Evolutionary conservation across 2,797 vertebrate genomes (phyloP).

Genomic region (Streptopelia turtur): DNA sequence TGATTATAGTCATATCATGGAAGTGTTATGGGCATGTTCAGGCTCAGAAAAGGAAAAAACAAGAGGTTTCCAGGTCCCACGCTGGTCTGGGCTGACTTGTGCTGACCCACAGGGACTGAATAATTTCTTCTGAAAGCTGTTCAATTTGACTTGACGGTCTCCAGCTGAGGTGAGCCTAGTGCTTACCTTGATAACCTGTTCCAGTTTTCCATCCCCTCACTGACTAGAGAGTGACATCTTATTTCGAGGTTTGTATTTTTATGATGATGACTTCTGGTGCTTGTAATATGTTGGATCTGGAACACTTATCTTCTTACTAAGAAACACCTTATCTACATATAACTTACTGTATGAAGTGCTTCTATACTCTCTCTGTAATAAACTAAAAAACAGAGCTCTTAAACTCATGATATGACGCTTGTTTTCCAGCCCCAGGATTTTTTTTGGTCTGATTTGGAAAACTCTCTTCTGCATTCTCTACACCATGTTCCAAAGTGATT

Average conservation of each 20-base stretch:
- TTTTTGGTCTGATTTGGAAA: not conserved
- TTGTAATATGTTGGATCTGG: not conserved
- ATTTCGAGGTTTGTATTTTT: not conserved
- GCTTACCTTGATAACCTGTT: not conserved
- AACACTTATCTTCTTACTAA: not conserved
- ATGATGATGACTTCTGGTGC: not conserved
- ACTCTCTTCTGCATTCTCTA: not conserved
- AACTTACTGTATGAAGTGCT: not conserved
- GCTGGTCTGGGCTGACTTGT: not conserved
- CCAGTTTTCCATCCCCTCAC: not conserved
- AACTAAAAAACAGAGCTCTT: not conserved
- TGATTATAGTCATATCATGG: not conserved
- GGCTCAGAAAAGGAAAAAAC: not conserved
- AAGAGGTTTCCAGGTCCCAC: not conserved
- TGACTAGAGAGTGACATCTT: not conserved
- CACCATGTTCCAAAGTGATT: not conserved
- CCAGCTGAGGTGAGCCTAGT: not conserved
- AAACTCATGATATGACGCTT: not conserved
- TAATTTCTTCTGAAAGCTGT: not conserved
- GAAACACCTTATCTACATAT: not conserved
- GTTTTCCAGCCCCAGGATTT: not conserved
- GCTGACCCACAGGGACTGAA: rapidly evolving
- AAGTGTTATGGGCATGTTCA: not conserved
- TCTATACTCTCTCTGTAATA: not conserved
- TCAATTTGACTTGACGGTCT: not conserved